Base-by-base conservation (phyloP, 1,140 invertebrate genomes). In the Latrodectus geometricus region DNA sequence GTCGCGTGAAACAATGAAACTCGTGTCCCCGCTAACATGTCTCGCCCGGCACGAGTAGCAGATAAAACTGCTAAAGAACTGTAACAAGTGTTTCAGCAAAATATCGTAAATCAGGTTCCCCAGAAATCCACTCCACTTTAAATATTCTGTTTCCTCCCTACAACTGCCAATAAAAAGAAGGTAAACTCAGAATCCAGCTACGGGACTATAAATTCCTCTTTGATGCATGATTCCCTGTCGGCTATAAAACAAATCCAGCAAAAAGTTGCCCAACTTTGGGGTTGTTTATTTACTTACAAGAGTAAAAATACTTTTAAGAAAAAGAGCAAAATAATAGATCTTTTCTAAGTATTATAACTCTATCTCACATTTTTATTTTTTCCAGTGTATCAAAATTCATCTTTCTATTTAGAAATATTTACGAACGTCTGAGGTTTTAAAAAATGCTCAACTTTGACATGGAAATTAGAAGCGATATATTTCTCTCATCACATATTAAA, bases 161-260 rank as follows among this genome's bases (percentile, higher is more conserved):
- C 70, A 23, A 52, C 54, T 23, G 61, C 69, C 69, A 84, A 84
- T 76, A 84, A 73, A 74, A 80, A 75, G 76, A 61, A 14, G 82
- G 61, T 21, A 50, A 84, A 52, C 49, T 20, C 8, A 9, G 20
- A 48, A 76, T 56, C 69, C 56, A 17, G 65, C 20, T 23, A 74
- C 54, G 54, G 74, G 70, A 74, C 80, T 68, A 83, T 83, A 83
- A 83, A 83, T 83, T 83, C 72, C 61, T 70, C 54, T 35, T 54
- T 83, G 80, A 83, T 83, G 56, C 80, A 83, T 48, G 80, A 83
- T 83, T 83, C 80, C 80, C 50, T 56, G 54, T 49, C 35, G 80
- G 52, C 70, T 65, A 83, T 83, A 83, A 83, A 83, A 83, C 70
- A 83, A 83, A 83, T 50, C 73, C 80, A 74, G 56, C 70, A 83